Base-by-base conservation (phyloP, 2,113 vertebrate species). In the Cephalopholis sonnerati region DNA sequence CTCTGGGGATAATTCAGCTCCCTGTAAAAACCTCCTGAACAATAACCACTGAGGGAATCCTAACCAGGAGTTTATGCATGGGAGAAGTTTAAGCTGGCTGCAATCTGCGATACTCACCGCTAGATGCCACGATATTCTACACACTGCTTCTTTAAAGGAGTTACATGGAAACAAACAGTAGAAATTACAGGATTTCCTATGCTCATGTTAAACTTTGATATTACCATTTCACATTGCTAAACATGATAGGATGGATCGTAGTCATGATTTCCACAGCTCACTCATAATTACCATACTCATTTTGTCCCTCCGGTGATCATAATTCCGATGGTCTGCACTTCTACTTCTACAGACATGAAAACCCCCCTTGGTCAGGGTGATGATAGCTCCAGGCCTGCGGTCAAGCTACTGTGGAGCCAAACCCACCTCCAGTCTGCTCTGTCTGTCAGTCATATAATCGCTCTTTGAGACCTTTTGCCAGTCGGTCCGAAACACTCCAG, bases 321-420 rank as follows among this genome's bases (percentile, higher is more conserved):
- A 67, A 86, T 77, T 89, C 41, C 41, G n/a, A 78, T 48, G 36
- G 63, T 80, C 80, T 87, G 74, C 57, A 63, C 72, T 89, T 81
- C 39, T 62, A 58, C 83, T 87, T 79, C 72, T 32, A 54, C 54
- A 66, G 51, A 36, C 76, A 63, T 61, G 41, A 83, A 50, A 46
- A 18, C 63, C 41, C 48, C 24, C 25, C 1, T 75, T 41, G 83
- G 87, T 85, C 86, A 81, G 83, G 32, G 79, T 62, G 88, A 88
- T 87, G 87, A 91, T 81, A 87, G 89, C 79, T 88, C 64, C 82
- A 74, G 83, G 79, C 50, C 76, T 83, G 89, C 20, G 78, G 90
- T 92, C 79, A 74, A 82, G 85, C 87, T 87, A 71, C 77, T 64
- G 66, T 77, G 7, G 59, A 81, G 82, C 83, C 82, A 86, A 78